Evolutionary conservation across 2,113 vertebrate genomes (phyloP).

Genomic region (Callorhinus ursinus): DNA sequence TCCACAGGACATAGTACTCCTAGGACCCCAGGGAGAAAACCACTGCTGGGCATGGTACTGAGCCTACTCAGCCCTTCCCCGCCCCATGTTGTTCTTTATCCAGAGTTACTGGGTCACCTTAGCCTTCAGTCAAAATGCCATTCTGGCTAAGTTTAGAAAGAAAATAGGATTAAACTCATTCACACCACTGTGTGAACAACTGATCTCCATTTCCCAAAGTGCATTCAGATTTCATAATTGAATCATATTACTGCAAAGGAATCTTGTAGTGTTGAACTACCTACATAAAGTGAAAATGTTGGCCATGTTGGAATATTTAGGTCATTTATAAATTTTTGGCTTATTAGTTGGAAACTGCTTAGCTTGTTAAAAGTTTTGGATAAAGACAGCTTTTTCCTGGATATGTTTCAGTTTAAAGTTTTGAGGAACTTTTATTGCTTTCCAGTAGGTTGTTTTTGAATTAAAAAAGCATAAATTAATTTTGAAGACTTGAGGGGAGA

Average conservation of each 20-base stretch:
- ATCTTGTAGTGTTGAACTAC: neutral
- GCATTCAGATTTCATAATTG: neutral
- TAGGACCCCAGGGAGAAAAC: neutral
- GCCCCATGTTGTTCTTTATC: neutral
- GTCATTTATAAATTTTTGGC: conserved; percentile 32
- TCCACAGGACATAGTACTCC: neutral
- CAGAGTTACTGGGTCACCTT: neutral
- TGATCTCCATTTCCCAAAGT: neutral
- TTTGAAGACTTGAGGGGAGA: conserved; percentile 28
- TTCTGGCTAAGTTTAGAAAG: conserved; percentile 6
- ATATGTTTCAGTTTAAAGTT: conserved; percentile 45
- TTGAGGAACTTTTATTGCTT: conserved; percentile 36
- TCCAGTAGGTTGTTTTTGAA: neutral
- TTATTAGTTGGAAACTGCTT: conserved; percentile 48
- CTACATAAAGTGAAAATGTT: conserved; percentile 39
- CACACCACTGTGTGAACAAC: neutral
- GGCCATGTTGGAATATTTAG: conserved; percentile 13
- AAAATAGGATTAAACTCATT: conserved; percentile 33
- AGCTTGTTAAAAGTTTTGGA: conserved; percentile 44
- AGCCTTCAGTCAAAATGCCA: conserved; percentile 2
- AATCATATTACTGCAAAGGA: neutral
- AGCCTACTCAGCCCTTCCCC: neutral
- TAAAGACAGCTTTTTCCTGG: conserved; percentile 46
- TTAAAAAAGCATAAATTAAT: conserved; percentile 15
- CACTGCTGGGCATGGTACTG: neutral